These are phyloP conservation scores for Temnothorax nylanderi DNA, from an alignment of 1,140 invertebrate genomes.

Conservation along the genomic window DNA sequence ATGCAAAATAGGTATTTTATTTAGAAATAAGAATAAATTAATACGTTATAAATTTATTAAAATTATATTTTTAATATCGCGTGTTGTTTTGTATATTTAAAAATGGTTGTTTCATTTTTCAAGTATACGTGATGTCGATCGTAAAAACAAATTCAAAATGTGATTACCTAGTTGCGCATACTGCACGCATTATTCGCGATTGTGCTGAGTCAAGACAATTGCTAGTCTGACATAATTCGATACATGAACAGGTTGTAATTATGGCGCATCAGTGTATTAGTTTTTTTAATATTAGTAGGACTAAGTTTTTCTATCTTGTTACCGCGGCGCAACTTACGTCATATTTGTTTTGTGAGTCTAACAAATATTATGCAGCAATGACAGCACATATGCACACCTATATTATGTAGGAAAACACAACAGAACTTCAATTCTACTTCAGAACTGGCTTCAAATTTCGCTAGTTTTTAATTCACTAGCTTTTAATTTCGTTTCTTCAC, in stretches of 20 bases:
- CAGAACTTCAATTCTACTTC: not conserved
- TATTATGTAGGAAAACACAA: not conserved
- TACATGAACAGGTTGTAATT: not conserved
- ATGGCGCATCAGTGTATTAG: not conserved
- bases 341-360: not conserved
- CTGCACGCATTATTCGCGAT: not conserved
- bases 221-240: not conserved
- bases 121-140: not conserved
- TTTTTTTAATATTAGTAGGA: not conserved
- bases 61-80: not conserved
- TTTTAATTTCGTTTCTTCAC: not conserved
- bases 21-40: not conserved
- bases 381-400: not conserved
- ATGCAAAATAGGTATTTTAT: not conserved
- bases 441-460: not conserved
- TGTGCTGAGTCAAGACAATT: not conserved
- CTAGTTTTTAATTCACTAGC: not conserved
- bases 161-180: not conserved
- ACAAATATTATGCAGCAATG: not conserved
- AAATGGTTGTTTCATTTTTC: not conserved
- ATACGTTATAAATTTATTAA: not conserved
- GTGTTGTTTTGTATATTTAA: not conserved
- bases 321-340: not conserved
- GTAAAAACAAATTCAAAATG: conserved; percentile 2
- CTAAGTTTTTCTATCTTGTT: not conserved